Evolutionary conservation across 2,113 vertebrate genomes (phyloP).

Genomic region (Callorhinus ursinus): DNA sequence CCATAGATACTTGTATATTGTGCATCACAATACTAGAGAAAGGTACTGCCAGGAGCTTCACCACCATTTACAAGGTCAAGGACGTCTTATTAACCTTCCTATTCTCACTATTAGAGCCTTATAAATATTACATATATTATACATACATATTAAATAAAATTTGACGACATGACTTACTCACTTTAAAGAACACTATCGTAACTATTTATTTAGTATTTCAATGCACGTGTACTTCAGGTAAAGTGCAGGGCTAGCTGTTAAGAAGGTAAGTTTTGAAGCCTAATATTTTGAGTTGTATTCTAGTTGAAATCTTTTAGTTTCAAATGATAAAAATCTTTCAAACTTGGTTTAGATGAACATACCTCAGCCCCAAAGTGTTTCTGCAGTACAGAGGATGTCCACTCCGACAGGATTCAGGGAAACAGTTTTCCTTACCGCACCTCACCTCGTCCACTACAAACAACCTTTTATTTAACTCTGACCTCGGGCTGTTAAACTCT

Average conservation of each 20-base stretch:
- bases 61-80: neutral
- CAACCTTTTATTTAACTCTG: neutral
- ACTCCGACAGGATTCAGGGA: neutral
- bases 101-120: neutral
- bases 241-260: too few relatives aligned
- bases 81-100: too few relatives aligned
- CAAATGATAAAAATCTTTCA: neutral
- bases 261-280: neutral
- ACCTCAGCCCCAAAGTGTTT: neutral
- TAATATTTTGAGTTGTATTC: neutral
- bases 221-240: rapidly evolving
- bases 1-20: neutral
- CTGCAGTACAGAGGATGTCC: neutral
- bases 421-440: neutral
- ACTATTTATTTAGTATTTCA: neutral
- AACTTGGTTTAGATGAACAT: neutral
- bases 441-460: neutral
- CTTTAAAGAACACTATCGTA: neutral
- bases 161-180: neutral
- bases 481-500: neutral
- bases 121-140: neutral
- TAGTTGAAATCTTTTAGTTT: neutral
- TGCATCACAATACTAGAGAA: neutral
- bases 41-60: too few relatives aligned
- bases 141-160: neutral